Evolutionary conservation across 1,140 invertebrate genomes (phyloP), one percentile per base, ranked within the genome.

Genomic region (Pararge aegeria): DNA sequence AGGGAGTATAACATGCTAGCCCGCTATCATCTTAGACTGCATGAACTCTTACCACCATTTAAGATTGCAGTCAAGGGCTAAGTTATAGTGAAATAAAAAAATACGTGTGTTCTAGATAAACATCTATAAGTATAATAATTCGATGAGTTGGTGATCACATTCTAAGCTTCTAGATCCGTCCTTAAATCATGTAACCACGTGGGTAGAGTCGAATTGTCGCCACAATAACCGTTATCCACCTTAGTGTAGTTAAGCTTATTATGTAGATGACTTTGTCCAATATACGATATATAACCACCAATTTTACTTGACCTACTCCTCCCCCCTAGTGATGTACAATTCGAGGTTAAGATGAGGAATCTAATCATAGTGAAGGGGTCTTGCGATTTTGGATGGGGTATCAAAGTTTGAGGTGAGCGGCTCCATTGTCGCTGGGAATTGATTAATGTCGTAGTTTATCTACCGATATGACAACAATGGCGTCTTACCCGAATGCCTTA

Each of bases 401-500:
- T 53, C 75, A 75, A 65, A 71, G 68, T 72, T 76, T 78, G 75
- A 88, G 79, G 78, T 83, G 68, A 78, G 82, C 78, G 80, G 79
- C 61, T 64, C 80, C 66, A 88, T 88, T 88, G 83, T 88, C 77
- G 72, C 69, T 55, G 24, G 55, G 62, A 68, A 85, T 87, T 87
- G 83, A 87, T 86, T 86, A 87, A 89, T 86, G 74, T 70, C 50
- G 70, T 85, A 86, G 86, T 89, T 87, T 89, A 89, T 89, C 83
- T 83, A 87, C 75, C 68, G 83, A 89, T 89, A 85, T 83, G 83
- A 85, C 83, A 84, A 89, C 86, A 87, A 89, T 87, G 71, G 77
- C 70, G 80, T 83, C 83, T 80, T 83, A 79, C 82, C 75, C 78
- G 76, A 85, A 83, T 75, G 73, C 78, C 73, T 80, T 83, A 87